phyloP scores from a whole-genome alignment of 2,113 vertebrate genomes.

The Holacanthus passer region DNA sequence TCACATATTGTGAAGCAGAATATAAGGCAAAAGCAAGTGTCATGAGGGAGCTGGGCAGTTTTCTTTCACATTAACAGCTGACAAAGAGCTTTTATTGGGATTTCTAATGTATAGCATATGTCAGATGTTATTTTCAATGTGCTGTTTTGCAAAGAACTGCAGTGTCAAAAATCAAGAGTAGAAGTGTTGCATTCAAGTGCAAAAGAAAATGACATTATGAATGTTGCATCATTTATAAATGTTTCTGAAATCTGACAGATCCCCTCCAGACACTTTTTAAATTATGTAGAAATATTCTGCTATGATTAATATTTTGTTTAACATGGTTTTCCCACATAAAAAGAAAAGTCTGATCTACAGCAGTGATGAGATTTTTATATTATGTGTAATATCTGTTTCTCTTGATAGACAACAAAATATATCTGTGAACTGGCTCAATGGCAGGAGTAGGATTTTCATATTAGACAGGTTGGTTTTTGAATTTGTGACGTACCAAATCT shows the following conservation, averaged over 20 bases:
- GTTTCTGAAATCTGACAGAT: neutral
- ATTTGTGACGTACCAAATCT: too few species aligned
- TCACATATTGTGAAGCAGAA: slow-evolving; percentile 27
- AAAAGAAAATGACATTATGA: neutral
- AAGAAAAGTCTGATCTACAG: too few species aligned
- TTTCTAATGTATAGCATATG: neutral
- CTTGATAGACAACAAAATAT: too few species aligned
- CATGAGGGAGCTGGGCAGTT: slow-evolving; percentile 13
- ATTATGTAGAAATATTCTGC: too few species aligned
- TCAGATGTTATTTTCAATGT: neutral
- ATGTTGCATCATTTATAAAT: neutral
- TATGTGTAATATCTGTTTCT: too few species aligned
- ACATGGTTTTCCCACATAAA: too few species aligned
- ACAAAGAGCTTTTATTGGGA: slow-evolving; percentile 34
- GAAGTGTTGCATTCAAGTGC: neutral
- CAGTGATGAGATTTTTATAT: too few species aligned
- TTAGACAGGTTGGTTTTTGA: too few species aligned
- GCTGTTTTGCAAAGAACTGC: neutral
- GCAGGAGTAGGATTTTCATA: too few species aligned
- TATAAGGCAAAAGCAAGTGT: slow-evolving; percentile 27
- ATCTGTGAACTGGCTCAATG: too few species aligned
- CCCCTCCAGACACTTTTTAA: too few species aligned
- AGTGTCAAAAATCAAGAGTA: neutral
- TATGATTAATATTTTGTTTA: too few species aligned
- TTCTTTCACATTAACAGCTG: slow-evolving; percentile 43